Evolutionary conservation across 2,797 vertebrate genomes (phyloP), one percentile per base, ranked within the genome.

Genomic region (Bovichtus diacanthus): DNA sequence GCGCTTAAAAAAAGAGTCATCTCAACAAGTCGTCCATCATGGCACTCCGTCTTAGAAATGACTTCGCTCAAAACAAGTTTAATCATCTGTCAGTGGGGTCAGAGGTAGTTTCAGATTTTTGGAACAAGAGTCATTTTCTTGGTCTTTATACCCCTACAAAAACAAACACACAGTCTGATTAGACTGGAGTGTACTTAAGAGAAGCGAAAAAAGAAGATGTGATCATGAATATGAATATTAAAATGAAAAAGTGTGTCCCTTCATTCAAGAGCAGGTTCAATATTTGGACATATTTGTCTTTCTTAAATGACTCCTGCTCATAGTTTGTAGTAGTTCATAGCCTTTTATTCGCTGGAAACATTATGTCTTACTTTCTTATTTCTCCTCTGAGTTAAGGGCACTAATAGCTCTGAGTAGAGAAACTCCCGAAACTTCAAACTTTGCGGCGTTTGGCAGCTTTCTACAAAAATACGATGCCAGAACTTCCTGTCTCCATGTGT

Each of bases 371-470:
- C 60, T 64, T 60, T 58, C 25, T 11, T 7, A 47, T 53, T 51
- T 69, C 62, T 13, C 55, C 53, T 41, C 54, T 38, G 56, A 56
- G 63, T 85, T 67, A 39, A 81, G 29, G 75, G 21, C 63, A 59
- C 59, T 63, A 41, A 62, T 69, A 76, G 69, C 19, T 81, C 31
- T 31, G 9, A 81, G 77, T 19, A 11, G 6, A 86, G 66, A 73
- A 85, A 85, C 78, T 85, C 70, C 25, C 1, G 12, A 76, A 88
- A 76, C 74, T 76, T 56, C 27, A 82, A 91, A 90, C 85, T 90
- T 92, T 87, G 74, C 71, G 55, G 85, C 80, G 90, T 88, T 88
- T 92, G 90, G 85, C 84, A 83, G 69, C 76, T 76, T 75, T 78
- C 77, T 83, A 44, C 71, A 77, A 77, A n/a, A 86, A 76, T 67